Percentiles rank a stretch among this genome's conserved stretches.
Evolutionary conservation across 2,797 vertebrate species (phyloP).

Genomic region (Tachyglossus aculeatus): DNA sequence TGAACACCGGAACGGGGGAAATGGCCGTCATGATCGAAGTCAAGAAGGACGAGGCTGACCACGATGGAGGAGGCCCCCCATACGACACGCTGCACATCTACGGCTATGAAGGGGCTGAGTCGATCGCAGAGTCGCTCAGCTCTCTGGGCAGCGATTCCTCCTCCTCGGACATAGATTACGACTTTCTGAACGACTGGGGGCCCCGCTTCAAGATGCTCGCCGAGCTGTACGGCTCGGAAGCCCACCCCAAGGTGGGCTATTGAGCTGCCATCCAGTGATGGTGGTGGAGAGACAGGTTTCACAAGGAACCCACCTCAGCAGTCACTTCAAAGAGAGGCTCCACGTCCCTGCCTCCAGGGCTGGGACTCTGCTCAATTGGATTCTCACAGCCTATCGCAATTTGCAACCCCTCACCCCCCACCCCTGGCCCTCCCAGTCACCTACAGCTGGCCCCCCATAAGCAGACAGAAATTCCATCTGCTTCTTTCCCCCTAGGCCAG

Average conservation of each 20-base stretch:
- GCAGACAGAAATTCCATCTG: too few relatives aligned
- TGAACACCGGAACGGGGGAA: constrained; percentile 77
- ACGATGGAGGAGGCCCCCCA: constrained; percentile 86
- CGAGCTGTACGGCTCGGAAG: constrained; percentile 88
- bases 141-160: constrained; percentile 87
- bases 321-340: too few relatives aligned
- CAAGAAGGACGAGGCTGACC: constrained; percentile 95
- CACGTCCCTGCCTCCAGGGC: too few relatives aligned
- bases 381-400: too few relatives aligned
- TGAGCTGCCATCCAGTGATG: constrained; percentile 48
- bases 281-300: not conserved
- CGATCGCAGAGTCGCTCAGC: constrained; percentile 91
- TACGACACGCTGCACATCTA: constrained; percentile 96
- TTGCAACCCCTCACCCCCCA: too few relatives aligned
- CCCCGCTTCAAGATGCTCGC: constrained; percentile 94
- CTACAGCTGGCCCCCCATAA: too few relatives aligned
- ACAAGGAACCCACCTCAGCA: not conserved
- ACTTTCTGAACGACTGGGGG: constrained; percentile 95
- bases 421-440: too few relatives aligned
- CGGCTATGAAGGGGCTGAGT: constrained; percentile 91
- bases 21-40: constrained; percentile 94
- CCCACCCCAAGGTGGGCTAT: constrained; percentile 77
- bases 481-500: too few relatives aligned
- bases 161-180: constrained; percentile 88
- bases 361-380: too few relatives aligned